Evolutionary conservation across 2,113 vertebrate species (phyloP).

Genomic region (Triplophysa rosa): DNA sequence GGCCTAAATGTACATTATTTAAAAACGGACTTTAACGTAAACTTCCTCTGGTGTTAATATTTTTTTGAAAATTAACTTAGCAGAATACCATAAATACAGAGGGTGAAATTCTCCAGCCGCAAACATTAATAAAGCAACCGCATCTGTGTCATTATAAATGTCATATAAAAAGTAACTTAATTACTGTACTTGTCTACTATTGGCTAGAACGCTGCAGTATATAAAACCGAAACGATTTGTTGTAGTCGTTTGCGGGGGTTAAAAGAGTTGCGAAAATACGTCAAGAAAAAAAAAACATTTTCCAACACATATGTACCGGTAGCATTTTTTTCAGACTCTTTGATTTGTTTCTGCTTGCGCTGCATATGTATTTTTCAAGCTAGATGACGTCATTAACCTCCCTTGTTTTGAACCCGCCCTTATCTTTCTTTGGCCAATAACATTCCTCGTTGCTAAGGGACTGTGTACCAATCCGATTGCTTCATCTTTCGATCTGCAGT

Average conservation of each 20-base stretch:
- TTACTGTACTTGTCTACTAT: not conserved
- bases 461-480: conserved; percentile 18
- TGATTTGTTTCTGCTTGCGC: not conserved
- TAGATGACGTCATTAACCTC: not conserved
- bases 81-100: too few relatives aligned
- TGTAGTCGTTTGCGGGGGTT: not conserved
- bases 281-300: not conserved
- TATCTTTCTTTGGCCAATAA: conserved; percentile 6
- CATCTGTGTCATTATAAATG: not conserved
- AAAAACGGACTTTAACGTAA: not conserved
- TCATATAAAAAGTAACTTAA: conserved; percentile 18
- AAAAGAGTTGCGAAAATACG: not conserved
- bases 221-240: not conserved
- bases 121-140: not conserved
- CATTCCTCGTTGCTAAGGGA: not conserved
- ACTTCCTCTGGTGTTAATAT: not conserved
- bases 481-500: not conserved
- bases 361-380: not conserved
- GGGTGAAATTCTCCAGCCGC: not conserved
- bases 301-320: not conserved
- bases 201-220: not conserved
- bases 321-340: not conserved
- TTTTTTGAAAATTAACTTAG: not conserved
- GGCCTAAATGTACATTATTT: too few relatives aligned
- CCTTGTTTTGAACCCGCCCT: conserved; percentile 14